These are phyloP conservation scores for Euglossa dilemma DNA, from an alignment of 1,140 invertebrate species.

Conservation along the genomic window DNA sequence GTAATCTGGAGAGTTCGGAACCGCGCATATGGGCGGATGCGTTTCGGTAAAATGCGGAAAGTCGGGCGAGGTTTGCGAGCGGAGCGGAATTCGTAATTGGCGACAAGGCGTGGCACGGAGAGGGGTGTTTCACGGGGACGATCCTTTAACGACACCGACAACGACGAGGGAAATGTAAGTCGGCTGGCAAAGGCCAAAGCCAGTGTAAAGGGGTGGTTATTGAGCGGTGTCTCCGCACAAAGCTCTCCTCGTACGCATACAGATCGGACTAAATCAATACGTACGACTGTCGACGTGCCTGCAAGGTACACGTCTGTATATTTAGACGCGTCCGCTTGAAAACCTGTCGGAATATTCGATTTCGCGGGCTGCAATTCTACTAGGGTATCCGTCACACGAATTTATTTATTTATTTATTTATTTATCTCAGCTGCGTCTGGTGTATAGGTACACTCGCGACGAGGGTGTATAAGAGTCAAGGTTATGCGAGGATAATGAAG, in stretches of 20 bases:
- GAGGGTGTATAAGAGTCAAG: too few species aligned
- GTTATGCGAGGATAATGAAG: too few species aligned
- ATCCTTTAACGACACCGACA: conserved; percentile 37
- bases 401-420: too few species aligned
- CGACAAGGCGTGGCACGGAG: neutral
- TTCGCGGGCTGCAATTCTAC: neutral
- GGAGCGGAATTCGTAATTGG: neutral
- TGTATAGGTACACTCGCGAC: too few species aligned
- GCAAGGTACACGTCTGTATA: conserved; percentile 33
- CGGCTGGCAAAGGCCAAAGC: conserved; percentile 58
- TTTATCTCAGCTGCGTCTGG: too few species aligned
- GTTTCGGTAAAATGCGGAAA: neutral
- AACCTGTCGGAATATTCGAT: conserved; percentile 3
- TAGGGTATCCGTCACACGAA: neutral
- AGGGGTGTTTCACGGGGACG: conserved; percentile 18
- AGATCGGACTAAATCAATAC: conserved; percentile 49
- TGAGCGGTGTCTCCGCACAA: conserved; percentile 59
- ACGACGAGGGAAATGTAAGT: conserved; percentile 45
- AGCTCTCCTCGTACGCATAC: conserved; percentile 53
- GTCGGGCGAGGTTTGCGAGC: neutral
- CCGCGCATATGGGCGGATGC: too few species aligned
- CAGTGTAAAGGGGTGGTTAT: conserved; percentile 57
- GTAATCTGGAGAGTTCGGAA: too few species aligned
- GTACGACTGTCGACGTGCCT: conserved; percentile 50
- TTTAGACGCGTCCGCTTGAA: conserved; percentile 16